Percentiles rank a stretch among this genome's conserved stretches.
Conservation (phyloP, 2,888 invertebrate genomes). For the Sarcophaga variegata region DNA sequence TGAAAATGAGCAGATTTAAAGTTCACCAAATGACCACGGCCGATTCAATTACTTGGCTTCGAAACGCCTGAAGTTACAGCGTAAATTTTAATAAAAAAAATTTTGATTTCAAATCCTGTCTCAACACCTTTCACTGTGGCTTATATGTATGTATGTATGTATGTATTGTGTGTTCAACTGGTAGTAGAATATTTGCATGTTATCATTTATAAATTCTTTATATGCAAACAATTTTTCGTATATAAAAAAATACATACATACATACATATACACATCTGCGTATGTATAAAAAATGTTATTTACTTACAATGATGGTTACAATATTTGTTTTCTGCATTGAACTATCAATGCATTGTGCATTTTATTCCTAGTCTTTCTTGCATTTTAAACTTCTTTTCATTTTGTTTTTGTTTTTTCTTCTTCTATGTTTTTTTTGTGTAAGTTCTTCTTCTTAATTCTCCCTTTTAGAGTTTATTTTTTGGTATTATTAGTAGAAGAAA, state of each 20-base stretch:
- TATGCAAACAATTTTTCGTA: background rate
- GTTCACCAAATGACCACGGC: too few species aligned
- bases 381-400: too few species aligned
- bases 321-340: conserved; percentile 47
- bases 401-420: background rate
- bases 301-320: conserved; percentile 36
- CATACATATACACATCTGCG: background rate
- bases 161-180: background rate
- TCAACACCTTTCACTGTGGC: background rate
- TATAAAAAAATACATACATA: background rate
- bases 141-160: background rate
- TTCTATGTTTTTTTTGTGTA: conserved; percentile 12
- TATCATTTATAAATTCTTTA: background rate
- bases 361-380: background rate
- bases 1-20: too few species aligned
- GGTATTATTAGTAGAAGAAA: conserved; percentile 67
- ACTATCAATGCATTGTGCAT: conserved; percentile 36
- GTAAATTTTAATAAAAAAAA: too few species aligned
- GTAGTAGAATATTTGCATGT: background rate
- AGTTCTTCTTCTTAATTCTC: conserved; percentile 18
- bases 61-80: too few species aligned
- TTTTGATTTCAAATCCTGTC: too few species aligned
- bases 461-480: conserved; percentile 54
- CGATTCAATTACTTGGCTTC: too few species aligned
- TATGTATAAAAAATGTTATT: conserved; percentile 19